Base-by-base conservation (phyloP, 2,888 invertebrate genomes). In the Agrochola lychnidis region DNA sequence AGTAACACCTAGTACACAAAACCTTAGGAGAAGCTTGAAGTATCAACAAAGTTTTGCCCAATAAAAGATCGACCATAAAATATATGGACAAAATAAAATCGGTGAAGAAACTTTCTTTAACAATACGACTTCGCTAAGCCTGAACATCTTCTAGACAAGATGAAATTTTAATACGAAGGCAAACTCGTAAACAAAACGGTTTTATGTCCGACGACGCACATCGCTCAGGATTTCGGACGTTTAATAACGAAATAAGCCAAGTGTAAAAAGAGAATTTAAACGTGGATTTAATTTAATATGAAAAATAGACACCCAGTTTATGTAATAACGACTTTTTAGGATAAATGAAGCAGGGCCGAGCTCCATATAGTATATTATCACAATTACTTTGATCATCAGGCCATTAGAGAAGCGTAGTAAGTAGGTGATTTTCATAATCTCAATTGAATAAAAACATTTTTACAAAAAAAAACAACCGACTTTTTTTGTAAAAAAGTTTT, bases 161-260 rank as follows among this genome's bases (percentile, higher is more conserved):
- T 85, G 72, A 76, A 82, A 85, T 78, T 84, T 78, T 84, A 82
- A 83, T 71, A 80, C 61, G 74, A 78, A 68, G 63, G 61, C 53
- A 64, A 64, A 67, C 66, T 83, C 85, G 76, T 80, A 85, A 85
- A 85, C 73, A 75, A 77, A 79, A 80, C 63, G 62, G 68, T 83
- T 85, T 82, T 83, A 85, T 51, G 67, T 73, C 66, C 70, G 80
- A 73, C 74, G 80, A 80, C 78, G 76, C 70, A 73, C 74, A 80
- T 78, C 78, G 63, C 62, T 84, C 75, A 61, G 79, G 71, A 67
- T 81, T 76, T 76, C 30, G 53, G 67, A 73, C 56, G 62, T 84
- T 84, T 82, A 79, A 76, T 84, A 82, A 77, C 74, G 71, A 67
- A 84, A 76, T 74, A 82, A 73, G 75, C 48, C 70, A 71, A 68